phyloP scores from a whole-genome alignment of 1,140 invertebrate species.

The Helicoverpa armigera region DNA sequence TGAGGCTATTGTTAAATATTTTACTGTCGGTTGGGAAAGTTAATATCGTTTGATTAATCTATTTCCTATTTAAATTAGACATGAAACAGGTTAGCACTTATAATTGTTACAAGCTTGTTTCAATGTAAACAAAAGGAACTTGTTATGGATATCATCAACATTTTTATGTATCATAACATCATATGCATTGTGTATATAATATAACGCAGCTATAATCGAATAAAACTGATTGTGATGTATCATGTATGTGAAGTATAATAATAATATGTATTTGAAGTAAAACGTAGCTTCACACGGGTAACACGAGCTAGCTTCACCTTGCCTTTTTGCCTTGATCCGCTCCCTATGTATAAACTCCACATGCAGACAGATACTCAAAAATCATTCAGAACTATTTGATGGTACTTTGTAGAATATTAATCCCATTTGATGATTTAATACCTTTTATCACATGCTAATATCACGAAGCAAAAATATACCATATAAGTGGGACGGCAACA shows the following conservation, averaged over 20 bases:
- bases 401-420: no score
- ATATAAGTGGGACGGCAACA: background rate
- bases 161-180: background rate
- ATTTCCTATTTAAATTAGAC: slow-evolving; percentile 79
- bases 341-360: no score
- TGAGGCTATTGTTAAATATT: slow-evolving; percentile 77
- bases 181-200: background rate
- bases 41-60: slow-evolving; percentile 80
- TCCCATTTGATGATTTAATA: no score
- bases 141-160: slow-evolving; percentile 18
- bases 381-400: no score
- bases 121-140: slow-evolving; percentile 65
- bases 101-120: slow-evolving; percentile 73
- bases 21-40: slow-evolving; percentile 74
- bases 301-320: no score
- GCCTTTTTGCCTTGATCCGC: no score
- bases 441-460: background rate
- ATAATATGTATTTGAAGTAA: no score
- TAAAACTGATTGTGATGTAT: no score
- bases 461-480: background rate
- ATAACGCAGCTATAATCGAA: background rate
- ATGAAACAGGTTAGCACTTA: slow-evolving; percentile 70
- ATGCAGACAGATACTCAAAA: no score
- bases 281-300: no score
- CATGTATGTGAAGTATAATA: no score